Evolutionary conservation across 2,113 vertebrate genomes (phyloP).

Genomic region (Campylorhamphus procurvoides): DNA sequence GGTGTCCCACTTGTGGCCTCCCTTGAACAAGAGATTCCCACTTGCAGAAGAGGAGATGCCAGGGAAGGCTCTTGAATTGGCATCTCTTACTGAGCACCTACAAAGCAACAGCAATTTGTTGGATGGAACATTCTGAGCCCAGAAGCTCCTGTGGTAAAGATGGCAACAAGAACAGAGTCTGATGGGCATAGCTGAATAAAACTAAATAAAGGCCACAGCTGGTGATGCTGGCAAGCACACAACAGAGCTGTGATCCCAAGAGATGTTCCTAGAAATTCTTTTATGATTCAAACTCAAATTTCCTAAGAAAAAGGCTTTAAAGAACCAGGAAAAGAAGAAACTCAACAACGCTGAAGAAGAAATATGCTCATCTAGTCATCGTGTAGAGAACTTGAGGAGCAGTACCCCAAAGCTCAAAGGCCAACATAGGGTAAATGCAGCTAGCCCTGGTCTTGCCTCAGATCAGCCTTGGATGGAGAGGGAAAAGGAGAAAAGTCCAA

Average conservation of each 20-base stretch:
- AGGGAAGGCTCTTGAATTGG: not conserved
- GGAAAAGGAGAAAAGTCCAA: not conserved
- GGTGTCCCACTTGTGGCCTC: not conserved
- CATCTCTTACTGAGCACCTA: not conserved
- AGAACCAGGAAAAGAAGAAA: not conserved
- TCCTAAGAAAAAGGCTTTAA: not conserved
- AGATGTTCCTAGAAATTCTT: not conserved
- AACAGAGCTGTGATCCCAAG: not conserved
- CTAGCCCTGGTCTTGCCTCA: not conserved
- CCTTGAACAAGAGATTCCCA: not conserved
- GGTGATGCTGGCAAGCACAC: not conserved
- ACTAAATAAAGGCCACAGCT: not conserved
- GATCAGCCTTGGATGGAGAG: not conserved
- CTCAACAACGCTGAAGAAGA: not conserved
- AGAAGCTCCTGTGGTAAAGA: not conserved
- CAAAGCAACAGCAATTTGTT: not conserved
- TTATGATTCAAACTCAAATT: not conserved
- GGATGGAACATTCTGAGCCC: not conserved
- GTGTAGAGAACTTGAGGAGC: not conserved
- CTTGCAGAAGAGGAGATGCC: not conserved
- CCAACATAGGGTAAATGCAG: not conserved
- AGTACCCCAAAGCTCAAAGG: not conserved
- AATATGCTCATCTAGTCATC: not conserved
- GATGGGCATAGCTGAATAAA: not conserved
- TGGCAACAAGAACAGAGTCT: not conserved